A percentile compares a stretch with the other conserved stretches of the same genome.
These are phyloP conservation scores for Blastomussa wellsi DNA, from an alignment of 92 coral and sea anemone genomes.

Conservation along the genomic window DNA sequence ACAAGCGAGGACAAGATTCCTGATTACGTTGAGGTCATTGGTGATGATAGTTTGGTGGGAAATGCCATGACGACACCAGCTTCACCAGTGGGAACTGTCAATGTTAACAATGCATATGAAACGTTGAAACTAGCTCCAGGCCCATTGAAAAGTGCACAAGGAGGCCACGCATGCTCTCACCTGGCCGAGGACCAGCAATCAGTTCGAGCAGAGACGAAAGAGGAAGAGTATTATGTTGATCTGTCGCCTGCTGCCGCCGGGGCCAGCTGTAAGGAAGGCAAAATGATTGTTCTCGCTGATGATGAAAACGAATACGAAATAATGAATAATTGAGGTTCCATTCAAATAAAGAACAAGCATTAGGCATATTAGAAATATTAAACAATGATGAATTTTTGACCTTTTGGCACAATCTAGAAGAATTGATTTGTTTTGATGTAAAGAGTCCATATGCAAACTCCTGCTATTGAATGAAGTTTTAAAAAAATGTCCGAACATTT, in stretches of 20 bases:
- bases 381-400: not conserved
- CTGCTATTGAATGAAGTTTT: not conserved
- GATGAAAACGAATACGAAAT: not conserved
- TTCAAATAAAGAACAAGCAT: not conserved
- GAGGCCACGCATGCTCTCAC: not conserved
- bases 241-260: not conserved
- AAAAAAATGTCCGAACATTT: not conserved
- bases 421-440: too few relatives aligned
- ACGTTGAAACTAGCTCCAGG: not conserved
- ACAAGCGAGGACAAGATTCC: not conserved
- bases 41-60: slow-evolving; percentile 6
- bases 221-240: slow-evolving; percentile 19
- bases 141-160: not conserved
- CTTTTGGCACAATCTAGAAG: too few relatives aligned
- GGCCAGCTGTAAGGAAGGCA: not conserved
- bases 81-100: not conserved
- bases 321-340: not conserved
- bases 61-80: not conserved
- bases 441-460: not conserved
- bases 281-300: not conserved
- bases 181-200: not conserved
- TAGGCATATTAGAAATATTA: too few relatives aligned
- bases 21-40: slow-evolving; percentile 30
- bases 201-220: not conserved
- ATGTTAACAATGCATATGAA: not conserved